Evolutionary conservation across 2,888 invertebrate species (phyloP).

Genomic region (Synanthedon vespiformis): DNA sequence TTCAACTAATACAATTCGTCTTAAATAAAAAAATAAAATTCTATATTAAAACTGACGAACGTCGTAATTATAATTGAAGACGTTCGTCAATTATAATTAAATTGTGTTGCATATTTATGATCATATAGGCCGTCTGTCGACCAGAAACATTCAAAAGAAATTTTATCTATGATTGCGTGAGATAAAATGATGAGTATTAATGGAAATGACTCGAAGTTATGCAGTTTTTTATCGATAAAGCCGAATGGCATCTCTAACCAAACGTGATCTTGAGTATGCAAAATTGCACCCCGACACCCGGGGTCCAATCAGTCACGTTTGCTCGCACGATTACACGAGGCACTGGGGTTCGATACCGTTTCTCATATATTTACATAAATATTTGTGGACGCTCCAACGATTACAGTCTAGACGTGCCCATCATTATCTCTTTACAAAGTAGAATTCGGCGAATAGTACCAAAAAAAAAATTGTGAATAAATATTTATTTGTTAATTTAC

Average conservation of each 20-base stretch:
- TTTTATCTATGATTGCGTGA: background rate
- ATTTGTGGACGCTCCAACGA: background rate
- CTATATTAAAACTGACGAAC: too few species aligned
- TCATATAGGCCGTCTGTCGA: too few species aligned
- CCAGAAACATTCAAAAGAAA: background rate
- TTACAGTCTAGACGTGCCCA: background rate
- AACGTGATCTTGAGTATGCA: slow-evolving; percentile 47
- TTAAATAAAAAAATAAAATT: too few species aligned
- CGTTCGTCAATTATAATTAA: too few species aligned
- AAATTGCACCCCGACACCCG: slow-evolving; percentile 32
- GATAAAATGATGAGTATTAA: background rate
- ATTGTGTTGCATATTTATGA: too few species aligned
- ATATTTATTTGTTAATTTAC: too few species aligned
- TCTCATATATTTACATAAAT: background rate
- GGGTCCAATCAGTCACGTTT: slow-evolving; percentile 42
- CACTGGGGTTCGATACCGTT: background rate
- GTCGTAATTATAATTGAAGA: too few species aligned
- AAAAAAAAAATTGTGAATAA: too few species aligned
- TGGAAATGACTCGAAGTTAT: background rate
- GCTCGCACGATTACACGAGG: slow-evolving; percentile 1
- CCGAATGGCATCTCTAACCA: slow-evolving; percentile 17
- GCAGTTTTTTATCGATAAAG: slow-evolving; percentile 14
- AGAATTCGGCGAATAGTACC: too few species aligned
- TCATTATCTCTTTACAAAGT: too few species aligned
- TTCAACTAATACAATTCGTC: too few species aligned